A percentile compares a stretch with the other conserved stretches of the same genome.
phyloP scores from a whole-genome alignment of 2,888 invertebrate species.

The Hyalella azteca region DNA sequence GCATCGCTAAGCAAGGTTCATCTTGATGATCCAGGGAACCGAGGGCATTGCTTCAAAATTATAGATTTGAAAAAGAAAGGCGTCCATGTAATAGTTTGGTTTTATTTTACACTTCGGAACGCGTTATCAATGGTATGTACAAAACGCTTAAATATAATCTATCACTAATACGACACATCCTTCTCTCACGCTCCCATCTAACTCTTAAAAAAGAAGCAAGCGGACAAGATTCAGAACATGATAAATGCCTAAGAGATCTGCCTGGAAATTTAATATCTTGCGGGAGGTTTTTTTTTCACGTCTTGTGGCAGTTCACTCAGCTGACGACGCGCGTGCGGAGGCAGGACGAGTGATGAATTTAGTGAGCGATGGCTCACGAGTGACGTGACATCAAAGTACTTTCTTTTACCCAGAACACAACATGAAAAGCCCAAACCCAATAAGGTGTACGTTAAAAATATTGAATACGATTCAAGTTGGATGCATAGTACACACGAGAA shows the following conservation, averaged over 20 bases:
- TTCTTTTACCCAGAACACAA: no score
- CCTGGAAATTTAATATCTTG: not conserved
- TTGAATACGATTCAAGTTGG: no score
- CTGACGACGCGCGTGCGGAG: no score
- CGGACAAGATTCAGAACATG: not conserved
- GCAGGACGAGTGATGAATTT: no score
- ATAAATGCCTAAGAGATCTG: not conserved
- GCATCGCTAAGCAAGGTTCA: no score
- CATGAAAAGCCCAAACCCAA: no score
- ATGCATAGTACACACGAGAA: no score
- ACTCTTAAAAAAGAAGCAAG: not conserved
- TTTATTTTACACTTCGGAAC: constrained; percentile 36
- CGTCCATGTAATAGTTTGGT: not conserved
- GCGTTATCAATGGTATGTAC: constrained; percentile 26
- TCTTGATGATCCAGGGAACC: not conserved
- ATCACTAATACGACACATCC: constrained; percentile 19
- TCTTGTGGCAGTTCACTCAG: no score
- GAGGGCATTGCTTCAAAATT: not conserved
- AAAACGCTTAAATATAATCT: constrained; percentile 23
- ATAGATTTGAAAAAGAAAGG: not conserved
- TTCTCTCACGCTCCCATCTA: not conserved
- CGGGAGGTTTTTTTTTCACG: no score
- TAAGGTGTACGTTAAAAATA: no score
- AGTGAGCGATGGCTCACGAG: no score
- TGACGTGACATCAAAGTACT: no score